Evolutionary conservation across 2,888 invertebrate genomes (phyloP), one percentile per base, ranked within the genome.

Genomic region (Cantharis rufa): DNA sequence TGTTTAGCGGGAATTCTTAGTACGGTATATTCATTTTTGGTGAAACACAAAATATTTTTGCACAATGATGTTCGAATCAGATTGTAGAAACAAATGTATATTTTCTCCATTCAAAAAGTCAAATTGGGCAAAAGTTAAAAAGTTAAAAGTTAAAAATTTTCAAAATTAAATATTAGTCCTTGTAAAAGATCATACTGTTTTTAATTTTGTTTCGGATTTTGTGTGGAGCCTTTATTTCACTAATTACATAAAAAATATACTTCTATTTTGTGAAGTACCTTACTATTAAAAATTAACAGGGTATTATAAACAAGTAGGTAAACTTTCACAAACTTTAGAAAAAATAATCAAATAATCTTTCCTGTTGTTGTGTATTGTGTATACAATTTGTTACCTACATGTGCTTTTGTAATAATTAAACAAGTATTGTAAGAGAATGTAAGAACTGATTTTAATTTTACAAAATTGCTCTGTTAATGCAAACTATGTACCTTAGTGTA

Each of bases 261-360:
- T 66, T 66, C 64, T 66, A 66, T 66, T 66, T 66, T 66, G 66
- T 72, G 68, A 76, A 68, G 61, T 48, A 28, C 66, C 48, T 77
- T 70, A 66, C 66, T 70, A 80, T 78, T 80, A 80, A 80, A 78
- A 75, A 82, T 80, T 80, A 79, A 82, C 82, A 82, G 82, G 82
- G 82, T 82, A 82, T 82, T 82, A 82, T 81, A 78, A 77, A 74
- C 72, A 78, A 62, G 75, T 80, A 79, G 72, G 72, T 80, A 77
- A 76, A 70, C 79, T 78, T 77, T 80, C 74, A 74, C 74, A 72
- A 74, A 80, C 68, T 68, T 77, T 77, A 72, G 72, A 73, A 76
- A 75, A 69, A 61, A 75, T 69, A 73, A 77, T n/a, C n/a, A 48
- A 48, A 48, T 48, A 78, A 73, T 77, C 72, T 77, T 78, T 80